Evolutionary conservation across 2,797 vertebrate genomes (phyloP), one percentile per base, ranked within the genome.

Genomic region (Rhabdomys pumilio): DNA sequence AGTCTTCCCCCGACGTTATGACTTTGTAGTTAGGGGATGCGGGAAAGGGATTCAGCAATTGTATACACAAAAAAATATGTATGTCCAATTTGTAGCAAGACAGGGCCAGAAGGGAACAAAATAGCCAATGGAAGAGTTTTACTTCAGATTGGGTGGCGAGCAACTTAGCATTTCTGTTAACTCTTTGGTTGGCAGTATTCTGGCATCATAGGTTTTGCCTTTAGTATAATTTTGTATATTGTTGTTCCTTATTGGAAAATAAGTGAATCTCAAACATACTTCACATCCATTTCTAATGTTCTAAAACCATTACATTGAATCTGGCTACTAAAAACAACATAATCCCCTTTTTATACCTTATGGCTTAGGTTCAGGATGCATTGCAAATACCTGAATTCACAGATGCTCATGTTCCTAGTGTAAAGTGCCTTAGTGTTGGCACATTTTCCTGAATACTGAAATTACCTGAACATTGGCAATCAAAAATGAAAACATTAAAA

Each of bases 191-290:
- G 67, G 55, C 38, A 14, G 15, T 59, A 73, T 13, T 15, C 12
- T 90, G 26, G 20, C 10, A 8, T 24, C 12, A 5, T 57, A 20
- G 0, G 31, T 67, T 73, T 61, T 22, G 61, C 55, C 38, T 89
- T 53, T 79, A 38, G 34, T 59, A 50, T 29, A 69, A 83, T 93
- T 91, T 65, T 95, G 50, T 67, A 38, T 38, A 82, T 34, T 91
- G 50, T 9, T 59, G 1, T 47, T 90, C 44, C 9, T 69, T 69
- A 79, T 24, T 61, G 80, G 79, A 91, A 93, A 77, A 90, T 94
- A n/a, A 85, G 75, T 77, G 69, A 53, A 53, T 24, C 34, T 31
- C 44, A 93, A 83, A 10, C 13, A 59, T 59, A 31, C 59, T 85
- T 41, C 38, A 1, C 38, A 61, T 2, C 65, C 11, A 57, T 59